Evolutionary conservation across 2,888 invertebrate genomes (phyloP).

Genomic region (Drosophila suboccidentalis): DNA sequence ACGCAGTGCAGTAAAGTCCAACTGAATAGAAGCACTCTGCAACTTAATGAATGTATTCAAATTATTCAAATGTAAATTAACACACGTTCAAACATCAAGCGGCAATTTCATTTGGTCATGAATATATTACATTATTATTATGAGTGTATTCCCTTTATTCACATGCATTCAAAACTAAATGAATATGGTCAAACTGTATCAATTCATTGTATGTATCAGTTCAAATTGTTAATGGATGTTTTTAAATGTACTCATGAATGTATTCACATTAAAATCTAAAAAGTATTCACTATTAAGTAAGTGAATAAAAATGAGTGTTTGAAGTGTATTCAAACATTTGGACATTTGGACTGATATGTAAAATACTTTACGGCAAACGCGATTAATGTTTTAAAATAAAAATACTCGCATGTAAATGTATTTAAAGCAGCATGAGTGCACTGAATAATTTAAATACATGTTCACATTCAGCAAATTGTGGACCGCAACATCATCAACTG

Average conservation of each 20-base stretch:
- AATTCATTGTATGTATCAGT: neutral
- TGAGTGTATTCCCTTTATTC: slow-evolving; percentile 4
- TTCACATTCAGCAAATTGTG: slow-evolving; percentile 10
- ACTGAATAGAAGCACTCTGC: slow-evolving; percentile 8
- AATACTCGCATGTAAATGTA: neutral
- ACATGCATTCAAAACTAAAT: neutral
- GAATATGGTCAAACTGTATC: neutral
- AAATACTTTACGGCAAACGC: neutral
- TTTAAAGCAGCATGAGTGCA: neutral
- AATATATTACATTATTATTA: neutral
- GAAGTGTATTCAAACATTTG: neutral
- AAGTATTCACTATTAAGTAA: neutral
- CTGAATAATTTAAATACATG: slow-evolving; percentile 12
- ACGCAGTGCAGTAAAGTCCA: slow-evolving; percentile 23
- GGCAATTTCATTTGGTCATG: neutral
- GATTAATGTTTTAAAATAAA: neutral
- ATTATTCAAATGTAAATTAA: slow-evolving; percentile 8
- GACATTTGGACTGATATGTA: neutral
- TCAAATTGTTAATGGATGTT: neutral
- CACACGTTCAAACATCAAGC: neutral
- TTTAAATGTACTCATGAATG: neutral
- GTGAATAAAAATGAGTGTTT: slow-evolving; percentile 5
- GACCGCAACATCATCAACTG: slow-evolving; percentile 24
- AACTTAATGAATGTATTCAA: neutral
- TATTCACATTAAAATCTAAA: neutral